Percentiles rank a stretch among this genome's conserved stretches.
These are phyloP conservation scores for Corythornis madagascariensis DNA, from an alignment of 2,113 vertebrate species.

Conservation along the genomic window DNA sequence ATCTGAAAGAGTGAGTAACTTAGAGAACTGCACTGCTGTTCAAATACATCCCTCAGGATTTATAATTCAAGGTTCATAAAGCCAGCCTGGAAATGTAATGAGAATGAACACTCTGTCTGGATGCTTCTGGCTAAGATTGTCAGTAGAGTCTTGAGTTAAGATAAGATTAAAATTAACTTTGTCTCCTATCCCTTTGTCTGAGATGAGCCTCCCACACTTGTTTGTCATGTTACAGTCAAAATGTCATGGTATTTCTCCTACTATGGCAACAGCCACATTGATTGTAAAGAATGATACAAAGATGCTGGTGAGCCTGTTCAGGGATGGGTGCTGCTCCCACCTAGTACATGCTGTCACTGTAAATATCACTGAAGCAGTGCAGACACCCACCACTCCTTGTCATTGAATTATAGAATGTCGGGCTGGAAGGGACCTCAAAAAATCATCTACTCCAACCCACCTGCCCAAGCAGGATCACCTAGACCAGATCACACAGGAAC, in stretches of 20 bases:
- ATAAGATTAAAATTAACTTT: constrained; percentile 15
- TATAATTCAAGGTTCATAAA: constrained; percentile 26
- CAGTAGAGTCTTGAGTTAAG: background rate
- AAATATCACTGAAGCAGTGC: background rate
- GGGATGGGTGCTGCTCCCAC: background rate
- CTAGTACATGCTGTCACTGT: background rate
- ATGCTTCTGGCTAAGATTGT: background rate
- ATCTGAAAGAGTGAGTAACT: background rate
- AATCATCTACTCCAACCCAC: no score
- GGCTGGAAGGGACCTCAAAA: no score
- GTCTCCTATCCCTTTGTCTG: background rate
- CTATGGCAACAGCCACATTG: background rate
- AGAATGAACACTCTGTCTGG: background rate
- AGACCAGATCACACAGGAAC: no score
- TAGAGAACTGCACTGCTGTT: background rate
- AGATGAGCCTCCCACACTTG: background rate
- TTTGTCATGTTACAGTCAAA: background rate
- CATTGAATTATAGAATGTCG: no score
- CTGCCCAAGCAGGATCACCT: no score
- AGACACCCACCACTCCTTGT: background rate
- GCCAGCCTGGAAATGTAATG: background rate
- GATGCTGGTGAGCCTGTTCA: background rate
- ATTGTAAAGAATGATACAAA: background rate
- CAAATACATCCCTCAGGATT: background rate
- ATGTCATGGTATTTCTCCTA: background rate